Conservation (phyloP, 2,888 invertebrate genomes). For the Melanchra persicariae region DNA sequence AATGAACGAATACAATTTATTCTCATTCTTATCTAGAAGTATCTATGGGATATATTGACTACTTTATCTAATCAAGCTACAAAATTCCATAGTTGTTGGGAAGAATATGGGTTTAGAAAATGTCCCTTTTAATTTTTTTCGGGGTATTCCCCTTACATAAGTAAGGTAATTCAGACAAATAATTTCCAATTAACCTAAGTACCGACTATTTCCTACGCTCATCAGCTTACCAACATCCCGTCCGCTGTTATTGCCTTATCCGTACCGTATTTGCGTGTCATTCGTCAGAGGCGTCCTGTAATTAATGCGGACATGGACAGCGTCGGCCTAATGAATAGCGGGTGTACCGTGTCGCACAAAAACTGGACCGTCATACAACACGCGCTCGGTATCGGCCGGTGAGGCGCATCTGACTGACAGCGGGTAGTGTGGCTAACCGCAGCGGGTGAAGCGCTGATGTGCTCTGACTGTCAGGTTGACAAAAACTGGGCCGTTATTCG, state of each 20-base stretch:
- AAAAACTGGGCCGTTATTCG: not conserved
- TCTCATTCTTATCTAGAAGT: too few species aligned
- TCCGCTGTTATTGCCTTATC: conserved; percentile 61
- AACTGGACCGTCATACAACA: conserved; percentile 85
- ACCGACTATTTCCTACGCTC: conserved; percentile 40
- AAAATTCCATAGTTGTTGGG: not conserved
- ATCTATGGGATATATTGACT: too few species aligned
- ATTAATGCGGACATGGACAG: conserved; percentile 86
- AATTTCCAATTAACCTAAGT: conserved; percentile 21
- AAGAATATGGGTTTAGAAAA: not conserved
- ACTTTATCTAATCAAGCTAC: too few species aligned
- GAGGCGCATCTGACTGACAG: conserved; percentile 37
- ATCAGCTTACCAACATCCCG: conserved; percentile 42
- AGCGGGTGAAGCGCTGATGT: conserved; percentile 47
- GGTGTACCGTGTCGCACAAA: conserved; percentile 85
- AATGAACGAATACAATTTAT: too few species aligned
- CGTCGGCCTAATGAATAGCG: conserved; percentile 86
- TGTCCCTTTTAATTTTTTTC: rapidly evolving
- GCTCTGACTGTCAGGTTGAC: not conserved
- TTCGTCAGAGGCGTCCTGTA: conserved; percentile 84
- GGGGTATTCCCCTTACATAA: not conserved
- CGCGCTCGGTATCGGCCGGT: conserved; percentile 69
- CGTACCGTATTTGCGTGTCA: conserved; percentile 75
- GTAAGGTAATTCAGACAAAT: conserved; percentile 6
- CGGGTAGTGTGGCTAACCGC: not conserved